Conservation (phyloP, 2,797 vertebrate genomes). For the Sibirionetta formosa region DNA sequence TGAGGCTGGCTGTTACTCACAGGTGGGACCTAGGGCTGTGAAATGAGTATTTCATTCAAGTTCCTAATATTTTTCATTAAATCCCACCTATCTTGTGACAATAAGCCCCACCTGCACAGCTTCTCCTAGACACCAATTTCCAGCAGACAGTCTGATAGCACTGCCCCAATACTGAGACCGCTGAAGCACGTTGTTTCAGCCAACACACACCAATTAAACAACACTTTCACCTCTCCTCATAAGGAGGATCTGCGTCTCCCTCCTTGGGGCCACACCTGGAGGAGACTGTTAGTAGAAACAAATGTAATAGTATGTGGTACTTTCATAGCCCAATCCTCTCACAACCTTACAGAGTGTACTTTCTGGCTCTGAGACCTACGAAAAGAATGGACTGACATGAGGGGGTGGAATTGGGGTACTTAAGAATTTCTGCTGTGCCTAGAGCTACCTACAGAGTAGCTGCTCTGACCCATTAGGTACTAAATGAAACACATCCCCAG, state of each 20-base stretch:
- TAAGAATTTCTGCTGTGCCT: background rate
- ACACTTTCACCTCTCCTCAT: background rate
- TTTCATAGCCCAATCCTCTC: background rate
- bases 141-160: background rate
- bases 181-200: background rate
- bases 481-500: background rate
- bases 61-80: background rate
- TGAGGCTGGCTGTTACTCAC: background rate
- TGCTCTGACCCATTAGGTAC: background rate
- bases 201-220: fast-evolving
- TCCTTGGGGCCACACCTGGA: background rate
- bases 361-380: background rate
- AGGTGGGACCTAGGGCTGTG: background rate
- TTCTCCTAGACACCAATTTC: background rate
- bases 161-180: background rate
- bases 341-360: fast-evolving
- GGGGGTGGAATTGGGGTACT: background rate
- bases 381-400: background rate
- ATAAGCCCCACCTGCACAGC: background rate
- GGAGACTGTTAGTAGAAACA: background rate
- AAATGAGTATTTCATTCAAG: background rate
- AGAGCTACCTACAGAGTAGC: background rate
- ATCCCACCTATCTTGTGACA: background rate
- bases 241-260: background rate
- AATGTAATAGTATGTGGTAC: background rate